Evolutionary conservation across 2,797 vertebrate species (phyloP).

Genomic region (Sphenopsis melanotis): DNA sequence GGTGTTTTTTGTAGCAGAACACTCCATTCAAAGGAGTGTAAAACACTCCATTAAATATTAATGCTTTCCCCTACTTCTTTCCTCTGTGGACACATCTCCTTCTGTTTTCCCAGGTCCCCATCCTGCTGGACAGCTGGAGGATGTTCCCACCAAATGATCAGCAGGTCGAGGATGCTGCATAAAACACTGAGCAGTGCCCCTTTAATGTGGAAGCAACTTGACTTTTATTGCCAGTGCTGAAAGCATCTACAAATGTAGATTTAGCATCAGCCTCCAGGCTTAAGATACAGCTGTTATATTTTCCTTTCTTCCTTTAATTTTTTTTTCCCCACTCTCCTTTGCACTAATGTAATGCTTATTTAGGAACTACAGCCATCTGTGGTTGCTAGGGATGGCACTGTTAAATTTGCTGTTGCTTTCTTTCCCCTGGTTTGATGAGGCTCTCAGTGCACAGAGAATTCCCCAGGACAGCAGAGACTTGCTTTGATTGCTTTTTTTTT

Average conservation of each 20-base stretch:
- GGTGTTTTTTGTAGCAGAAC: not conserved
- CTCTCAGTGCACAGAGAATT: constrained; percentile 49
- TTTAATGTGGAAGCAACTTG: constrained; percentile 31
- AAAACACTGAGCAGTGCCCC: constrained; percentile 26
- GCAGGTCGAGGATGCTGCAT: not conserved
- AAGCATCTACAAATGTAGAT: constrained; percentile 57
- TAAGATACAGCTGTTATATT: constrained; percentile 59
- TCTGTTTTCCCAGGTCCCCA: not conserved
- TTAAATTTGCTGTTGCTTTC: constrained; percentile 50
- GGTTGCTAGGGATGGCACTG: constrained; percentile 59
- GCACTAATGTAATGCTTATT: constrained; percentile 77
- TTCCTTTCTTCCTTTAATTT: constrained; percentile 52
- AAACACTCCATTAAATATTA: not conserved
- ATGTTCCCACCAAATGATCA: not conserved
- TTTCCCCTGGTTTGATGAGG: constrained; percentile 51
- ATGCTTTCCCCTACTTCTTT: not conserved
- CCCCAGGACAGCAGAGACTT: constrained; percentile 31
- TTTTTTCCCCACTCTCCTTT: constrained; percentile 9
- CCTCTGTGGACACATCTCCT: not conserved
- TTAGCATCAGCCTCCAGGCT: constrained; percentile 57
- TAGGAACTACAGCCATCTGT: constrained; percentile 74
- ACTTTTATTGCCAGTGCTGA: constrained; percentile 37
- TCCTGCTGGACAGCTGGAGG: not conserved
- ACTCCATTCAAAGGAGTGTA: not conserved
- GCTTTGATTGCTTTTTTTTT: constrained; percentile 25